Base-by-base conservation (phyloP, 2,797 vertebrate species). In the Acrocephalus scirpaceus region DNA sequence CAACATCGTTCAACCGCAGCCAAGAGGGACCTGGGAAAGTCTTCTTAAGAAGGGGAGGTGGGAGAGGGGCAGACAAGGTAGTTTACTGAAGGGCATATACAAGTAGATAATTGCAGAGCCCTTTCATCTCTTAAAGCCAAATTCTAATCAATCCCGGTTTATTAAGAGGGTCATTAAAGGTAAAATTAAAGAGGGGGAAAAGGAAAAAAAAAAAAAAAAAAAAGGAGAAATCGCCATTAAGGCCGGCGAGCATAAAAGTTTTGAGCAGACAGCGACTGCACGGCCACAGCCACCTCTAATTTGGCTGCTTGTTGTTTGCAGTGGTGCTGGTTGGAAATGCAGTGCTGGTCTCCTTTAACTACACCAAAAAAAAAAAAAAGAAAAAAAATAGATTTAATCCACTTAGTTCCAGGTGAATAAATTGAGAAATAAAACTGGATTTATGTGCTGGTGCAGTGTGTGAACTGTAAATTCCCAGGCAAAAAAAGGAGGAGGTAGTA, bases 1-100 rank as follows among this genome's bases (percentile, higher is more conserved):
- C 99, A 99, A 99, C 98, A 98, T 97, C 98, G 98, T 98, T 98
- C 97, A 98, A 98, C 98, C 97, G 98, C 98, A 98, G 98, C 99
- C 99, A 98, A 98, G 98, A 98, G 97, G 97, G 98, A 98, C 98
- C 98, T 98, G 98, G 98, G 98, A 98, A 98, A 98, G 98, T 98
- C 98, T 98, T 98, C 97, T 98, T 98, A 98, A 98, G 98, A 97
- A 96, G 96, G 96, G 96, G 97, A 97, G 96, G 93, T 95, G 96
- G 96, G 97, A 95, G 94, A 95, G 94, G 96, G 95, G 97, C 95
- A 97, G 91, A 90, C 97, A 98, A 98, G 98, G 98, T 98, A 97
- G 96, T 98, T 97, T 98, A 97, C 94, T 98, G 96, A 97, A 97
- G 97, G 96, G 97, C 96, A 95, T 79, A 93, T 93, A 93, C 95